Base-by-base conservation (phyloP, 30 jellyfish, hydroid and myxozoan genomes). In the Catostylus mosaicus region DNA sequence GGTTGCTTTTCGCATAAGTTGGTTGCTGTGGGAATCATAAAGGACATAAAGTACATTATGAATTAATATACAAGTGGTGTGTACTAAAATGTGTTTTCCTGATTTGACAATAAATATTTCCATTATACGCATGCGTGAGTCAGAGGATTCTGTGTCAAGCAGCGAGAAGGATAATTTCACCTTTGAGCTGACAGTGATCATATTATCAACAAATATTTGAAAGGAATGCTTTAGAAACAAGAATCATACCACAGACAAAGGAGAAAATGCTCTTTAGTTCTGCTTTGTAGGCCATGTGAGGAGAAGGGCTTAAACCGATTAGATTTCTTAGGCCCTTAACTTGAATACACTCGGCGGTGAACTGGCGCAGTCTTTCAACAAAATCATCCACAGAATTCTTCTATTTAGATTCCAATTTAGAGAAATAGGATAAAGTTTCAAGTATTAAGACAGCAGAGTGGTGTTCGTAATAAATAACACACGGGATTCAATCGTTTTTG, bases 231-330 rank as follows among this genome's bases (percentile, higher is more conserved):
- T 38, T 54, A 69, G 79, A 60, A 68, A 68, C 80, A 69, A 30
- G 10, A 48, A 74, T 67, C 75, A 47, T 59, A 34, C 63, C 51
- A 52, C 59, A 70, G 66, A 70, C 85, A 82, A 82, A 82, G 33
- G 80, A 57, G 65, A 82, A 75, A 82, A 82, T 82, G 82, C 86
- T 20, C 77, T 62, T 82, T 82, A 82, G 92, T 82, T 82, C 86
- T 70, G 92, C 92, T 68, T 82, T 54, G 40, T 64, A 70, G 66
- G 84, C 85, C 92, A 82, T 46, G 92, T 82, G 92, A 71, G 40
- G 75, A 76, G 31, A 72, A 60, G 30, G 67, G 57, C 85, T 74
- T 30, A 82, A 67, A 47, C 61, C 77, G 80, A 68, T 82, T 70
- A 56, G 38, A 22, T 43, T 66, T 34, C 67, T 24, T 80, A 80